Evolutionary conservation across 2,888 invertebrate species (phyloP).

Genomic region (Unio pictorum): DNA sequence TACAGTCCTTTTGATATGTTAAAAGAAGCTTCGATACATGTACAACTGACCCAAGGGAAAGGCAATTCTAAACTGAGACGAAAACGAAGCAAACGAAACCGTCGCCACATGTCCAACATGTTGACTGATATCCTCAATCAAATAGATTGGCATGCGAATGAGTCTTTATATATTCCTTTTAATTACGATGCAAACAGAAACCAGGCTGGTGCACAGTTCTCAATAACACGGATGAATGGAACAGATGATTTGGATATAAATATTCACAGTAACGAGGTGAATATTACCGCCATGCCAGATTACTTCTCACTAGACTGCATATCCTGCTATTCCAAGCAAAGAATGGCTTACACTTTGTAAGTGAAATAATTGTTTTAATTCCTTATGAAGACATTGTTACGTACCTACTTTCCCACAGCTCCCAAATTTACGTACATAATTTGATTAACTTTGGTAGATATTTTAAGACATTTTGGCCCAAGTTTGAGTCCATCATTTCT

Average conservation of each 20-base stretch:
- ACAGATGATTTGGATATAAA: no score
- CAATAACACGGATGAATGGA: no score
- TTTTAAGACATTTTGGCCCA: no score
- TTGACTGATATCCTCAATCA: slow-evolving; percentile 24
- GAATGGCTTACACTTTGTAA: slow-evolving; percentile 10
- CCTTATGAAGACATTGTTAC: not conserved
- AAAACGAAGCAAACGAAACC: slow-evolving; percentile 9
- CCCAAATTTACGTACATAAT: no score
- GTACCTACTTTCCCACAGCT: no score
- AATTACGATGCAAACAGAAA: not conserved
- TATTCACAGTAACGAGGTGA: slow-evolving; percentile 1
- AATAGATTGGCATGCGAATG: slow-evolving; percentile 25
- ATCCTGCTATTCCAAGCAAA: not conserved
- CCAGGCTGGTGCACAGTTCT: no score
- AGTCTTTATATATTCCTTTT: slow-evolving; percentile 14
- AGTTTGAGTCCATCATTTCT: no score
- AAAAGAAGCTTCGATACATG: no score
- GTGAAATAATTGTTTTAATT: not conserved
- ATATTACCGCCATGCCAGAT: slow-evolving; percentile 2
- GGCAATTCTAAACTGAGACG: no score
- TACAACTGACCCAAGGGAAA: no score
- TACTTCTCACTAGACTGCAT: slow-evolving; percentile 6
- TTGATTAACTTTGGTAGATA: no score
- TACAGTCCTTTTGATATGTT: no score
- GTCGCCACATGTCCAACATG: slow-evolving; percentile 26